Evolutionary conservation across 2,888 invertebrate species (phyloP).

Genomic region (Polietes domitor): DNA sequence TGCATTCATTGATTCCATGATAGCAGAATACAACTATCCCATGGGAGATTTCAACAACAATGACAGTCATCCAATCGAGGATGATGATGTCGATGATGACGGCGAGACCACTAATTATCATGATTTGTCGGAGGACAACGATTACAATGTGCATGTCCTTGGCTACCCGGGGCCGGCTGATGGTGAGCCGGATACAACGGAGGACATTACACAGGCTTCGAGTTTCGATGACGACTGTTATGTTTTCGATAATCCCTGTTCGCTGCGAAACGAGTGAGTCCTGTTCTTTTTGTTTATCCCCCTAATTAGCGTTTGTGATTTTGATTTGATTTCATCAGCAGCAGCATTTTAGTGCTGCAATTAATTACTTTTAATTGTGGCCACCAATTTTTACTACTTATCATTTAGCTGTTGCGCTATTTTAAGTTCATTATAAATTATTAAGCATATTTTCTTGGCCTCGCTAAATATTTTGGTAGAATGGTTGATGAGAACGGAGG

Average conservation of each 20-base stretch:
- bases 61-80: neutral
- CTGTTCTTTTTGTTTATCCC: neutral
- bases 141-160: neutral
- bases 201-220: slow-evolving; percentile 69
- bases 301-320: neutral
- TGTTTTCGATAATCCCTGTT: slow-evolving; percentile 68
- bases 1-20: slow-evolving; percentile 57
- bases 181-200: slow-evolving; percentile 43
- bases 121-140: slow-evolving; percentile 20
- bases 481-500: neutral
- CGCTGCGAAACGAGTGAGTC: slow-evolving; percentile 77
- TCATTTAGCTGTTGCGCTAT: slow-evolving; percentile 28
- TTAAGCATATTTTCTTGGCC: neutral
- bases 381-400: slow-evolving; percentile 33
- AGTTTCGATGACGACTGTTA: slow-evolving; percentile 74
- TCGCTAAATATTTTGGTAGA: neutral
- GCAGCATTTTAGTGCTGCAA: neutral
- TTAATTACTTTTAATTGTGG: slow-evolving; percentile 34
- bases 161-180: neutral
- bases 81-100: too few species aligned
- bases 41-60: slow-evolving; percentile 52
- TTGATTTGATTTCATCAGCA: neutral
- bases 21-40: slow-evolving; percentile 58
- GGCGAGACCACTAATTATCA: slow-evolving; percentile 39
- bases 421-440: neutral